Evolutionary conservation across 2,113 vertebrate species (phyloP).

Genomic region (Thunnus maccoyii): DNA sequence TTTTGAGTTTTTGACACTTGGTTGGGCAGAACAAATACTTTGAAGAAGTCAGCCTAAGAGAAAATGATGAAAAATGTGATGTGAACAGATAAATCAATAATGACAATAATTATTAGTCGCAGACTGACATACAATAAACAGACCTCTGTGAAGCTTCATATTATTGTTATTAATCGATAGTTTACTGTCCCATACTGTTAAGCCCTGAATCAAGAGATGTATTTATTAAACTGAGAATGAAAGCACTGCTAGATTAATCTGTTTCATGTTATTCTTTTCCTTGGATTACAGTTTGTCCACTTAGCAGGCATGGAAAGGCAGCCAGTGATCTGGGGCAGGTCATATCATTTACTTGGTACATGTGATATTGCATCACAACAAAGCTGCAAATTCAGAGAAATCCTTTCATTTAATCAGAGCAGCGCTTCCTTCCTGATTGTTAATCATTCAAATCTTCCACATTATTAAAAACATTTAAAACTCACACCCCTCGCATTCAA

Average conservation of each 20-base stretch:
- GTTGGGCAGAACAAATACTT: too few relatives aligned
- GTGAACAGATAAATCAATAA: too few relatives aligned
- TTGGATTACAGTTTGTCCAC: slow-evolving; percentile 15
- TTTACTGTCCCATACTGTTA: neutral
- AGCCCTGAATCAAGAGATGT: neutral
- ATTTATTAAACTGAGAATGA: neutral
- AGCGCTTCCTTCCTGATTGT: slow-evolving; percentile 35
- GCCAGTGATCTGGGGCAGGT: slow-evolving; percentile 41
- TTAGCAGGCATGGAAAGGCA: slow-evolving; percentile 28
- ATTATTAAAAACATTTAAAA: slow-evolving; percentile 37
- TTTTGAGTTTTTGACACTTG: too few relatives aligned
- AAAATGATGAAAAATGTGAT: too few relatives aligned
- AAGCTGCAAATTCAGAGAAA: slow-evolving; percentile 17
- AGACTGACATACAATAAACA: neutral
- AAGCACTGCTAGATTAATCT: slow-evolving; percentile 19
- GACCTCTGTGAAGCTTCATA: neutral
- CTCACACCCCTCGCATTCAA: slow-evolving; percentile 51
- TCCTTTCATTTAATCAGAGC: slow-evolving; percentile 29
- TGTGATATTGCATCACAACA: slow-evolving; percentile 3
- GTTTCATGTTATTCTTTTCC: slow-evolving; percentile 18
- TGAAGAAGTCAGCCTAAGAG: too few relatives aligned
- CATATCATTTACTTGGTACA: slow-evolving; percentile 17
- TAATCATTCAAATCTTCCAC: slow-evolving; percentile 51
- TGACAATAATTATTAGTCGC: too few relatives aligned
- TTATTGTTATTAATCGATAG: neutral